Evolutionary conservation across 1,140 invertebrate species (phyloP).

Genomic region (Pseudachorutes palmiensis): DNA sequence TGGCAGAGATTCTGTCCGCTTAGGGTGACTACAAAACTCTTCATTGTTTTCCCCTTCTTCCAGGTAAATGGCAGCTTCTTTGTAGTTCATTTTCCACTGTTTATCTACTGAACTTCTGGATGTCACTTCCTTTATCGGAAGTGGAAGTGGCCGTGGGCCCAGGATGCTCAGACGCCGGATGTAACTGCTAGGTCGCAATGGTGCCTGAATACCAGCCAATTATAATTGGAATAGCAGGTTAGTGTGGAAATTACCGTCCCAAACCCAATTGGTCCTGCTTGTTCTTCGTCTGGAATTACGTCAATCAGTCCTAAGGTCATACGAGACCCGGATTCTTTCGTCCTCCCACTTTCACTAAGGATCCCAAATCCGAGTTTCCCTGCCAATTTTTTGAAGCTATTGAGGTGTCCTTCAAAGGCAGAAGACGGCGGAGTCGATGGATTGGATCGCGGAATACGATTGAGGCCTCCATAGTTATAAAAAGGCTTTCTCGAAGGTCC

Average conservation of each 20-base stretch:
- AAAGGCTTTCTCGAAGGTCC: background rate
- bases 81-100: slow-evolving; percentile 56
- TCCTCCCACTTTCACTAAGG: too few relatives aligned
- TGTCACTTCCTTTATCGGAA: background rate
- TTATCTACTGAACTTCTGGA: background rate
- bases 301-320: background rate
- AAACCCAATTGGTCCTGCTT: background rate
- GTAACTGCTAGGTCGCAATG: background rate
- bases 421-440: background rate
- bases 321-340: background rate
- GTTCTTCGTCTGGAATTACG: background rate
- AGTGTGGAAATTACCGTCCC: background rate
- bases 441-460: background rate
- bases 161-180: slow-evolving; percentile 4
- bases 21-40: slow-evolving; percentile 82
- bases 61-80: slow-evolving; percentile 50
- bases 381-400: background rate
- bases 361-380: background rate
- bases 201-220: background rate
- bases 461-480: background rate
- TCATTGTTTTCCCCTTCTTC: slow-evolving; percentile 82
- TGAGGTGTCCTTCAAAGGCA: background rate
- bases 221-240: too few relatives aligned
- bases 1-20: slow-evolving; percentile 69
- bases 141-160: background rate